A percentile compares a stretch with the other conserved stretches of the same genome.
phyloP scores from a whole-genome alignment of 2,113 vertebrate species.

The Hemiprocne comata region DNA sequence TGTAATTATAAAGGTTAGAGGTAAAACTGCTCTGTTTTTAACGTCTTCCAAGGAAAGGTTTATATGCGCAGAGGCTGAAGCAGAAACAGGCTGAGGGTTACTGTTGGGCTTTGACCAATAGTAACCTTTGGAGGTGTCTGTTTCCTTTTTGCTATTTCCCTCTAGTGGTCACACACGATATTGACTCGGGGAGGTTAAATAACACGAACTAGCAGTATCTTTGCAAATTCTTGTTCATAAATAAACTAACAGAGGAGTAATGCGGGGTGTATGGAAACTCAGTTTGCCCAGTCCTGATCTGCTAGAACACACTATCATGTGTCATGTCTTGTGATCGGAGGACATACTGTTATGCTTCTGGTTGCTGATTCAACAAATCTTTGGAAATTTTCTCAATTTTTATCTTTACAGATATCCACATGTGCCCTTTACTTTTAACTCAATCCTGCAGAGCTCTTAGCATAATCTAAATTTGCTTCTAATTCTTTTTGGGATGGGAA shows the following conservation, averaged over 20 bases:
- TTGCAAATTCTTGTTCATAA: background rate
- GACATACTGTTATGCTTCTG: background rate
- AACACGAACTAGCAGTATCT: fast-evolving
- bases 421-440: background rate
- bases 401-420: background rate
- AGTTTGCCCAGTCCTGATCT: background rate
- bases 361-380: background rate
- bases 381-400: background rate
- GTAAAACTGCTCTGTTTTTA: slow-evolving; percentile 2
- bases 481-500: background rate
- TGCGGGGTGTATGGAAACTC: background rate
- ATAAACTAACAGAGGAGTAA: background rate
- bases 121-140: slow-evolving; percentile 68
- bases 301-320: background rate
- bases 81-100: slow-evolving; percentile 63
- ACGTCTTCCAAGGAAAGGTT: background rate
- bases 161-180: slow-evolving; percentile 60
- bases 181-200: background rate
- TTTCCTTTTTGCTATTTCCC: slow-evolving; percentile 35
- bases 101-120: slow-evolving; percentile 76
- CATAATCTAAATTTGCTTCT: background rate
- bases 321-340: background rate
- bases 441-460: background rate
- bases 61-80: background rate
- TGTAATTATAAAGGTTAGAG: slow-evolving; percentile 51